Evolutionary conservation across 1,140 invertebrate species (phyloP), one percentile per base, ranked within the genome.

Genomic region (Drosophila persimilis): DNA sequence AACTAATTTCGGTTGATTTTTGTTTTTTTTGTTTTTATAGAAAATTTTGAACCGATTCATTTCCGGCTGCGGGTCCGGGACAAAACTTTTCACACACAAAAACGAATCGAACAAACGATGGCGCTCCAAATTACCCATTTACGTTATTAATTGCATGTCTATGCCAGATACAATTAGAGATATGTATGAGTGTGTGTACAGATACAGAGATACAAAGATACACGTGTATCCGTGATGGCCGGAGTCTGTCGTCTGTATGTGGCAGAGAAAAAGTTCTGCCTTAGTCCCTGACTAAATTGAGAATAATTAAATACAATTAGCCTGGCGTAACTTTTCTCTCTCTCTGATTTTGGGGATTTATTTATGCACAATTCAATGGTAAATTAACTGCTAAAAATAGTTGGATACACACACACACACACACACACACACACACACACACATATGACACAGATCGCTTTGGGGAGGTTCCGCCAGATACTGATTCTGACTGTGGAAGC

Each of bases 251-350:
- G 26, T n/a, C 41, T 47, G 63, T 8, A 51, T 46, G 62, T 43
- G 58, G 57, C 56, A 60, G 35, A 13, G 11, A 11, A 35, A 62
- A 61, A 77, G 43, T 74, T 64, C 31, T 54, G 56, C 73, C 59
- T 77, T 76, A 73, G 59, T 73, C 63, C 47, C 44, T 17, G 46
- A 29, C 80, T 86, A 62, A 85, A 81, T 85, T 85, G 54, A 60
- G 69, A 81, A 77, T 81, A 85, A 80, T 80, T 77, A 86, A 86
- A 61, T 67, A 80, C 73, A 86, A 80, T 85, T 85, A 86, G 76
- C 74, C 31, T 46, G 13, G 64, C 56, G 17, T 48, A 48, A 67
- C 50, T 56, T 54, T 50, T 59, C 11, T 13, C 35, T 13, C 35
- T 35, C 11, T 75, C 50, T 45, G 48, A 61, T 59, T 70, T 56